Percentiles rank a stretch among this genome's conserved stretches.
Conservation (phyloP, 2,797 vertebrate genomes). For the Melanotaenia trifasciata region DNA sequence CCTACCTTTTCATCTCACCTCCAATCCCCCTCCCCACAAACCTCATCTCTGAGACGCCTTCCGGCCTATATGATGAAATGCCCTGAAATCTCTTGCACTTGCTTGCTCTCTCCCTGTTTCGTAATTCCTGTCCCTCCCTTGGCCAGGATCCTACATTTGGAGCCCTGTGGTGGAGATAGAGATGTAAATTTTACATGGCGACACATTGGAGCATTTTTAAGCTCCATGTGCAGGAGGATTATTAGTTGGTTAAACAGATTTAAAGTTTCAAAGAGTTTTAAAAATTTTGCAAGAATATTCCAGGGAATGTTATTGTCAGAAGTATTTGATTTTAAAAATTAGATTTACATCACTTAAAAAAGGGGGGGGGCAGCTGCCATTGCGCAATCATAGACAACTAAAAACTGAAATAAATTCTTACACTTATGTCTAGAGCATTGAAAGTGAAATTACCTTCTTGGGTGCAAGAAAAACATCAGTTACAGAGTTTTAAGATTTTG, state of each 20-base stretch:
- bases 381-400: neutral
- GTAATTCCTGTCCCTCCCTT: slow-evolving; percentile 38
- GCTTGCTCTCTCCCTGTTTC: slow-evolving; percentile 27
- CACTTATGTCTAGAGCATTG: too few species aligned
- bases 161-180: slow-evolving; percentile 45
- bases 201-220: slow-evolving; percentile 12
- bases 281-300: slow-evolving; percentile 2
- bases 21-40: neutral
- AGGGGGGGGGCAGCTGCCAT: neutral
- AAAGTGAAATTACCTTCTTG: too few species aligned
- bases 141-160: slow-evolving; percentile 36
- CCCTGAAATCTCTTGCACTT: slow-evolving; percentile 63
- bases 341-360: slow-evolving; percentile 3
- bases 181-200: slow-evolving; percentile 60
- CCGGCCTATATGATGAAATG: slow-evolving; percentile 73
- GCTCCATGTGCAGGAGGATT: slow-evolving; percentile 15
- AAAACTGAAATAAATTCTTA: neutral
- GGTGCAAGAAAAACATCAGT: too few species aligned
- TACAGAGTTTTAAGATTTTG: too few species aligned
- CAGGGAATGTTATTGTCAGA: neutral
- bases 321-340: slow-evolving; percentile 18
- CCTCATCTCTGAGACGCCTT: slow-evolving; percentile 45
- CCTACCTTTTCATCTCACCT: slow-evolving; percentile 22
- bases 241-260: slow-evolving; percentile 18
- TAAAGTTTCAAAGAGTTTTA: slow-evolving; percentile 16